A percentile compares a stretch with the other conserved stretches of the same genome.
These are phyloP conservation scores for Gopherus evgoodei DNA, from an alignment of 2,113 vertebrate genomes.

Conservation along the genomic window DNA sequence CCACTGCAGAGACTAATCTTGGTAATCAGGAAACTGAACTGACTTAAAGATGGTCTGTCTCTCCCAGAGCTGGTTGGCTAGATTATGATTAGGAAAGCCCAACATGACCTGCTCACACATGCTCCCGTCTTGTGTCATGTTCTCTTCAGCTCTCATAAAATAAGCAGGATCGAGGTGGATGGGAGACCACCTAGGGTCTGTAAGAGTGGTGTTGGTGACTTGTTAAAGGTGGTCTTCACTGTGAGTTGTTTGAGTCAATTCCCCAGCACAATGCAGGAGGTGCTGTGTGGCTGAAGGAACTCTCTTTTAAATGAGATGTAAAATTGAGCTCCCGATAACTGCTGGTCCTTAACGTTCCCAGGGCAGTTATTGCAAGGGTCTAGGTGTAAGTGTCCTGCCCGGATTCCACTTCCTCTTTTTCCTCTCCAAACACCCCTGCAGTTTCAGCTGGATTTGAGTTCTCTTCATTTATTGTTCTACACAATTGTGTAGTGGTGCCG, in stretches of 20 bases:
- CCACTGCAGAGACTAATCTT: not conserved
- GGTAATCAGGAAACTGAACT: not conserved
- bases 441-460: not conserved
- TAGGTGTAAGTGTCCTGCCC: rapidly evolving
- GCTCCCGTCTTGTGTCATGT: not conserved
- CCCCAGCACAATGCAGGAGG: not conserved
- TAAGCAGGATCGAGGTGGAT: not conserved
- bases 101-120: not conserved
- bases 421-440: not conserved
- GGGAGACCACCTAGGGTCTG: not conserved
- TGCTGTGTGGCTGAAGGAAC: not conserved
- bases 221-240: not conserved
- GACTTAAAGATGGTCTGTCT: not conserved
- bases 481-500: not conserved
- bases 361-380: not conserved
- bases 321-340: not conserved
- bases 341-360: not conserved
- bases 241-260: not conserved
- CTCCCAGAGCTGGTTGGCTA: not conserved
- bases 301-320: not conserved
- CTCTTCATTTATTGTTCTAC: not conserved
- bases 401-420: not conserved
- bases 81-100: not conserved
- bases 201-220: not conserved
- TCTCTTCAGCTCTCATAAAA: not conserved